Evolutionary conservation across 2,797 vertebrate species (phyloP).

Genomic region (Acomys russatus): DNA sequence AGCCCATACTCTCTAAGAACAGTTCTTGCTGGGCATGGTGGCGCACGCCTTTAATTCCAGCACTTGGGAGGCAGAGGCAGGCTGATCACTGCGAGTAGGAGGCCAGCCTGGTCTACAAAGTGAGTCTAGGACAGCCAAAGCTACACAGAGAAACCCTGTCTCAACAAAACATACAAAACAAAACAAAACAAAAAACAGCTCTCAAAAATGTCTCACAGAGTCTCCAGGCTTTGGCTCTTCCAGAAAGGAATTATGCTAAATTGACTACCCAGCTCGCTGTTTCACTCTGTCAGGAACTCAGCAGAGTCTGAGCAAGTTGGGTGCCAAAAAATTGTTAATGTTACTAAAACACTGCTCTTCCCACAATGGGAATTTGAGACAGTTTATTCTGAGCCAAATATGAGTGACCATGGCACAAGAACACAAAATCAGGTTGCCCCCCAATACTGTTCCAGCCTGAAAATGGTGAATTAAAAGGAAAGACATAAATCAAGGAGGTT

Average conservation of each 20-base stretch:
- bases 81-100: too few species aligned
- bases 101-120: too few species aligned
- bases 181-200: background rate
- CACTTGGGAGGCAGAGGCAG: too few species aligned
- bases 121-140: too few species aligned
- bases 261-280: background rate
- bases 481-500: background rate
- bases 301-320: background rate
- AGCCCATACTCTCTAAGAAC: background rate
- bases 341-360: background rate
- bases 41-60: too few species aligned
- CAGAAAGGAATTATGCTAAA: background rate
- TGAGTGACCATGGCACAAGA: background rate
- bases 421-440: background rate
- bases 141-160: too few species aligned
- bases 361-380: background rate
- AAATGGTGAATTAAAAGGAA: background rate
- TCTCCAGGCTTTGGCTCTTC: background rate
- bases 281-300: background rate
- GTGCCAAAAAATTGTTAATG: background rate
- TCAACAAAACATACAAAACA: too few species aligned
- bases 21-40: too few species aligned
- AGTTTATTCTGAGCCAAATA: background rate
- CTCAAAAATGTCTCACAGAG: background rate
- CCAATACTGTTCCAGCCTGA: background rate